A percentile compares a stretch with the other conserved stretches of the same genome.
Evolutionary conservation across 2,113 vertebrate genomes (phyloP).

Genomic region (Merops nubicus): DNA sequence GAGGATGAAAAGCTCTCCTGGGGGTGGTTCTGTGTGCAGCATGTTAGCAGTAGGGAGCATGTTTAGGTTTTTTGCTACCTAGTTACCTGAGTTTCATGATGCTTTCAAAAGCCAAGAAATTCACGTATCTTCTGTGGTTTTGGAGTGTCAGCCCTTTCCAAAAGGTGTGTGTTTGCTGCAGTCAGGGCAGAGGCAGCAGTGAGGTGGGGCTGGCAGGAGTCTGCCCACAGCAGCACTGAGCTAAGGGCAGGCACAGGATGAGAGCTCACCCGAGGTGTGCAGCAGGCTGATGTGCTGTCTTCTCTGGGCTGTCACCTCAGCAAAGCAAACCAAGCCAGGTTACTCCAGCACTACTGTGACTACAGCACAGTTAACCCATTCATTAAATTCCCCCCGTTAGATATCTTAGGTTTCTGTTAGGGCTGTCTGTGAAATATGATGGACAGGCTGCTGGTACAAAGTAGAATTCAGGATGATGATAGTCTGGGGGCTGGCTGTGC

Average conservation of each 20-base stretch:
- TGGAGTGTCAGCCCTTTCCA: accelerated
- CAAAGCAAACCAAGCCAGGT: background rate
- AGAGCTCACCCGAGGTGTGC: background rate
- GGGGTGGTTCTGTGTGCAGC: background rate
- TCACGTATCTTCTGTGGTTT: background rate
- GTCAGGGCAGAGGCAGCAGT: background rate
- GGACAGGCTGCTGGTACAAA: background rate
- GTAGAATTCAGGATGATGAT: background rate
- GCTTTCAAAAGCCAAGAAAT: background rate
- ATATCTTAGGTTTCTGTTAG: background rate
- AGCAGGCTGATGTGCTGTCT: background rate
- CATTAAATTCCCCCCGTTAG: background rate
- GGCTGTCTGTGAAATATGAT: background rate
- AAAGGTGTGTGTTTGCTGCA: background rate
- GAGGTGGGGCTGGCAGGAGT: background rate
- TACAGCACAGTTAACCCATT: background rate
- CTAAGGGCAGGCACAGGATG: background rate
- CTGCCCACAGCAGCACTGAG: background rate
- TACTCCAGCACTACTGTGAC: background rate
- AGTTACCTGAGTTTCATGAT: background rate
- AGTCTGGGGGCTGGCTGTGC: background rate
- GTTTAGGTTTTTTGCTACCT: background rate
- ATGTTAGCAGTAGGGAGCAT: background rate
- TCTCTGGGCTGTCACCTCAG: background rate
- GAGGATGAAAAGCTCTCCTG: background rate